phyloP scores from a whole-genome alignment of 2,888 invertebrate species.

The Blomia tropicalis region DNA sequence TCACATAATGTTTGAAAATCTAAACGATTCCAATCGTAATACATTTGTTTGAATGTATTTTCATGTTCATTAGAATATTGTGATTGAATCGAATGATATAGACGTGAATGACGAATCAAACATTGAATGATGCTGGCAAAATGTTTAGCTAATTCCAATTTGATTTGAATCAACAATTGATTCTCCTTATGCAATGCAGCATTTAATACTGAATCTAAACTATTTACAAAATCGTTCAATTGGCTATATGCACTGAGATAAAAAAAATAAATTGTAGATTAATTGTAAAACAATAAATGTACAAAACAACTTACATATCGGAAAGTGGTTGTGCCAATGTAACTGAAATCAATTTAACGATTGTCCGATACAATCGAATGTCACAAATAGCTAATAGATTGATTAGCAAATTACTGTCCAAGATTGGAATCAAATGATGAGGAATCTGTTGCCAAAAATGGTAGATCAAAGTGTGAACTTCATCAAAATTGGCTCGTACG shows the following conservation, averaged over 20 bases:
- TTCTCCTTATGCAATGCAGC: conserved; percentile 37
- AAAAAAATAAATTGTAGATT: neutral
- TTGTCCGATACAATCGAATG: conserved; percentile 38
- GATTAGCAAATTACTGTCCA: conserved; percentile 36
- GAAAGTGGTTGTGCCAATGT: conserved; percentile 37
- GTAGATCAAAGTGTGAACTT: conserved; percentile 38
- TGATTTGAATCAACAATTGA: conserved; percentile 35
- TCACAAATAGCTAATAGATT: conserved; percentile 40
- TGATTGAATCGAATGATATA: neutral
- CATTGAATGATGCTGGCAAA: conserved; percentile 1
- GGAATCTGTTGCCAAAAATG: conserved; percentile 41
- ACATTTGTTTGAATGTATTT: neutral
- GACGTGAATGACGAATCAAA: neutral
- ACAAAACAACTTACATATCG: conserved; percentile 34
- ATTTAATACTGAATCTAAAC: conserved; percentile 38
- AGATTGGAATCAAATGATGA: conserved; percentile 35
- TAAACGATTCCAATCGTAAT: neutral
- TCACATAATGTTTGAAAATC: neutral
- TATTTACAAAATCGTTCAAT: conserved; percentile 38
- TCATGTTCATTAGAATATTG: neutral
- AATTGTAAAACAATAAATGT: conserved; percentile 14
- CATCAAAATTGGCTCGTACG: conserved; percentile 39
- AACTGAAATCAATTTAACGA: conserved; percentile 39
- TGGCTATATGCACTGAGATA: conserved; percentile 35
- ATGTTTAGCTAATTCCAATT: conserved; percentile 33